phyloP scores from a whole-genome alignment of 1,140 invertebrate species.

The Drosophila carrolli region DNA sequence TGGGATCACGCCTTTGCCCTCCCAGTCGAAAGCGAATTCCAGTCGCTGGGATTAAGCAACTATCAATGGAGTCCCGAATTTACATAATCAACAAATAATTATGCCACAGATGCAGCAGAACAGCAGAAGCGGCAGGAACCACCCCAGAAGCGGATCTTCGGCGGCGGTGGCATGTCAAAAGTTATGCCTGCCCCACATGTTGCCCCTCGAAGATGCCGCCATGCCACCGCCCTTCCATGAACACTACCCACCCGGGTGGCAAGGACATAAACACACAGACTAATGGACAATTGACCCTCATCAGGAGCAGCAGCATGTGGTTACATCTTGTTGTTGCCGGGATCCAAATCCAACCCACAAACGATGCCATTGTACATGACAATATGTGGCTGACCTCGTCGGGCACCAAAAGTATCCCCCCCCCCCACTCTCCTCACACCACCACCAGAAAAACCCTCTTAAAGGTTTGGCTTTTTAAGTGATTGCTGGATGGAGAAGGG shows the following conservation, averaged over 20 bases:
- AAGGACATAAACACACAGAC: constrained; percentile 41
- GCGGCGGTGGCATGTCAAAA: constrained; percentile 63
- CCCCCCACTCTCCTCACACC: background rate
- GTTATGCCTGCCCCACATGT: constrained; percentile 61
- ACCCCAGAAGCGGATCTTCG: constrained; percentile 20
- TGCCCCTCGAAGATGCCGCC: constrained; percentile 23
- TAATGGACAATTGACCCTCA: constrained; percentile 83
- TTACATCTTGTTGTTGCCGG: constrained; percentile 56
- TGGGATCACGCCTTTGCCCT: constrained; percentile 7
- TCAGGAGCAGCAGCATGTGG: constrained; percentile 74
- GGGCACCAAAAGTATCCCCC: constrained; percentile 7
- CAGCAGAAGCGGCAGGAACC: constrained; percentile 11
- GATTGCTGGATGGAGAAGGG: constrained; percentile 27
- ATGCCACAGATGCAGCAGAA: constrained; percentile 64
- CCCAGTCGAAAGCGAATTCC: constrained; percentile 1
- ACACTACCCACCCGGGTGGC: background rate
- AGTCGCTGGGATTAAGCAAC: constrained; percentile 41
- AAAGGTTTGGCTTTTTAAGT: constrained; percentile 61
- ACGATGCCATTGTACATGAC: constrained; percentile 81
- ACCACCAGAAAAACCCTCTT: constrained; percentile 1
- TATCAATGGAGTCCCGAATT: constrained; percentile 73
- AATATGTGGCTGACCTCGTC: constrained; percentile 68
- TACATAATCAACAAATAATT: constrained; percentile 83
- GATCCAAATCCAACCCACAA: constrained; percentile 52
- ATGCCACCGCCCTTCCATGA: background rate